These are phyloP conservation scores for Lamellibrachia satsuma DNA, from an alignment of 2,888 invertebrate genomes.

Conservation along the genomic window DNA sequence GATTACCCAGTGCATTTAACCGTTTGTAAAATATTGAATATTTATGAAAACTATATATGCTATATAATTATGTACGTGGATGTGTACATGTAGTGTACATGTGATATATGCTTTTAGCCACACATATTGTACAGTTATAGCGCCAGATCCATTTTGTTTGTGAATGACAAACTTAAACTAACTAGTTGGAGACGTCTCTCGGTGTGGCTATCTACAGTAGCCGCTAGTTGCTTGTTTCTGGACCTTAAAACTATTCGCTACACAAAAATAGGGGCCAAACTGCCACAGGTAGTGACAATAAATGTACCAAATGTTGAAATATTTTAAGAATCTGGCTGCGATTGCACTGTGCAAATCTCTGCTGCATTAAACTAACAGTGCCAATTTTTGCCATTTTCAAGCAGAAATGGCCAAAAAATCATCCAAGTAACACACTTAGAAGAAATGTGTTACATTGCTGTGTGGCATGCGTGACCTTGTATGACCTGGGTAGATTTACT, in stretches of 20 bases:
- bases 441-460: not conserved
- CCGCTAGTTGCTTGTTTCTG: not conserved
- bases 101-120: not conserved
- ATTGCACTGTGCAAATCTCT: not conserved
- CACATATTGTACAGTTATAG: not conserved
- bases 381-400: not conserved
- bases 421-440: not conserved
- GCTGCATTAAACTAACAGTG: not conserved
- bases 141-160: not conserved
- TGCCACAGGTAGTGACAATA: not conserved
- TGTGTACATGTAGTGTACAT: not conserved
- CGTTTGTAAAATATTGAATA: not conserved
- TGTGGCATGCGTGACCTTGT: not conserved
- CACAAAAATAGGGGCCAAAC: not conserved
- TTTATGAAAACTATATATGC: slow-evolving; percentile 17
- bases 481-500: slow-evolving; percentile 2
- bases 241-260: not conserved
- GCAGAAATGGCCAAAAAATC: not conserved
- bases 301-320: not conserved
- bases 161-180: not conserved
- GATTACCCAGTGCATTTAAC: not conserved
- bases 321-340: slow-evolving; percentile 7
- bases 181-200: not conserved
- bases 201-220: not conserved
- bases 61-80: slow-evolving; percentile 10